Evolutionary conservation across 2,797 vertebrate species (phyloP), one percentile per base, ranked within the genome.

Genomic region (Rhabdomys pumilio): DNA sequence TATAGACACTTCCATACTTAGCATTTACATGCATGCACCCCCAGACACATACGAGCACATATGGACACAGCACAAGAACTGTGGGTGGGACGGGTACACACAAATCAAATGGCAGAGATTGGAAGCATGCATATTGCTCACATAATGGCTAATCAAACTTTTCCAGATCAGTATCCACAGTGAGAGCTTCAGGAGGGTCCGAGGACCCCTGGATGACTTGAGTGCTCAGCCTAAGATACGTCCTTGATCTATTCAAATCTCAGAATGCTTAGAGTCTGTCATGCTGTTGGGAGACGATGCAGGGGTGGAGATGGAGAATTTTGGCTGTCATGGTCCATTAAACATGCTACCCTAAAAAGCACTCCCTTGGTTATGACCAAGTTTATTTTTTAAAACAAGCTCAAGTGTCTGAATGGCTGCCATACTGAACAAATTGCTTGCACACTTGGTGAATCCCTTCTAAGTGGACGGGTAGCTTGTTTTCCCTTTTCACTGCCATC

Each of bases 301-400:
- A 47, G 10, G n/a, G 15, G 8, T 72, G 34, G 69, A 38, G 34
- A 47, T 38, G 50, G 12, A 26, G 38, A 19, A 57, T 80, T 83
- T 91, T 88, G 26, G 2, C 19, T 88, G 69, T 31, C 82, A 73
- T 55, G 50, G 53, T 20, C 82, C 29, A 6, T 67, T 91, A 91
- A 93, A 76, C 7, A 24, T 55, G 19, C 72, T 31, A 50, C 63
- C 41, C 81, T 96, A 31, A 84, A 97, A 94, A 95, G 24, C 31
- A 69, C 26, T 61, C 72, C 72, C 82, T 89, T 73, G 34, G 22
- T 57, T 63, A 87, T n/a, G 79, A 47, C 83, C 57, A 29, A 59
- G 8, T 50, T 93, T n/a, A 55, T 19, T 26, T 26, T 22, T 47
- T 17, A 61, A 67, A 72, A 47, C 22, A 59, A 81, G 20, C 26